Evolutionary conservation across 2,113 vertebrate genomes (phyloP).

Genomic region (Uropsilus gracilis): DNA sequence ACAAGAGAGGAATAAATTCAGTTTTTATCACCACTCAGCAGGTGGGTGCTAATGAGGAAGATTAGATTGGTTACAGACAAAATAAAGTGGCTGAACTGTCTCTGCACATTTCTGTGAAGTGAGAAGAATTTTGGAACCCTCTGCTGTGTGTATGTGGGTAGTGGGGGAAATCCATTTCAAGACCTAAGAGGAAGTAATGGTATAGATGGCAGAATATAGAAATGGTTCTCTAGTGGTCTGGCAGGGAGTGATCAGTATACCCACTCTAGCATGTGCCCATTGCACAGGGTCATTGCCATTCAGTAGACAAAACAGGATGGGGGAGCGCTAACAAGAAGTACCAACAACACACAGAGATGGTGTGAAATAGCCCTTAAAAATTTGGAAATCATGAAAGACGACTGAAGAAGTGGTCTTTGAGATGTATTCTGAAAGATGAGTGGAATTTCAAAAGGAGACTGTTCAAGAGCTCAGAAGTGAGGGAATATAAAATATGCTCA

Average conservation of each 20-base stretch:
- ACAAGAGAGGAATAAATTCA: constrained; percentile 17
- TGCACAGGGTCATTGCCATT: background rate
- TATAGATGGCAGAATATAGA: background rate
- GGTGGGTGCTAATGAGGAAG: constrained; percentile 64
- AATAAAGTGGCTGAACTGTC: constrained; percentile 49
- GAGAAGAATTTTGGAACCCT: background rate
- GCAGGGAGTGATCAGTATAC: background rate
- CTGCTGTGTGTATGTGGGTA: background rate
- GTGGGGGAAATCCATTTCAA: background rate
- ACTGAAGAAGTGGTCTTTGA: background rate
- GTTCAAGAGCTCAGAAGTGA: background rate
- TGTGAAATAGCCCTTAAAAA: background rate
- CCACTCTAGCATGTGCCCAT: background rate
- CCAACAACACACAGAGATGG: background rate
- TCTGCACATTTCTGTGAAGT: background rate
- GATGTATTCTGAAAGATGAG: background rate
- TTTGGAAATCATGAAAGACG: background rate
- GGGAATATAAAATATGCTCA: background rate
- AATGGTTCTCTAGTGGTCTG: background rate
- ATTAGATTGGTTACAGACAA: constrained; percentile 50
- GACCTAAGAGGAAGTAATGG: background rate
- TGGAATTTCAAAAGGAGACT: background rate
- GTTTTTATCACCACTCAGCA: constrained; percentile 56
- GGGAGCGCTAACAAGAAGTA: background rate
- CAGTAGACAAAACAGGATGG: background rate